Conservation (phyloP, 2,113 vertebrate genomes). For the Prochilodus magdalenae region DNA sequence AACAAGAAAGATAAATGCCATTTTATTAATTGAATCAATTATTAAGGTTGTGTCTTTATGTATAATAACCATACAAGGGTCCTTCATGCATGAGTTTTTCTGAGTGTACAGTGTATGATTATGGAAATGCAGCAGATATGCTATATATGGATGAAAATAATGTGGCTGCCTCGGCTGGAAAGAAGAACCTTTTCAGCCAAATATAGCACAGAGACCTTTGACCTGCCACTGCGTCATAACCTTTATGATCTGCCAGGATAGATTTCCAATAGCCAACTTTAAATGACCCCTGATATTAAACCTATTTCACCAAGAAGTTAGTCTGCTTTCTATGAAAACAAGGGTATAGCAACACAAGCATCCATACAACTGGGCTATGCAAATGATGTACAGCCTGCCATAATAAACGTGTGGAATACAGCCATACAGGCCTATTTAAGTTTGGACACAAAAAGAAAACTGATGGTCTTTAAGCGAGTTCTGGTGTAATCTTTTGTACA, state of each 20-base stretch:
- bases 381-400: background rate
- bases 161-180: constrained; percentile 3
- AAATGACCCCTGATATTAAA: background rate
- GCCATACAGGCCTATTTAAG: background rate
- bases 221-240: background rate
- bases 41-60: background rate
- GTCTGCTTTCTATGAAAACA: constrained; percentile 44
- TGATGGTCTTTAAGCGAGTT: background rate
- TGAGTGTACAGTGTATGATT: too few relatives aligned
- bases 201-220: background rate
- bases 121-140: background rate
- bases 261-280: constrained; percentile 1
- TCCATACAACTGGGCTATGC: background rate
- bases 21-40: background rate
- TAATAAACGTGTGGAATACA: background rate
- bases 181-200: background rate
- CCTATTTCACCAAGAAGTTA: background rate
- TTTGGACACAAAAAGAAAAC: constrained; percentile 13
- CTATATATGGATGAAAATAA: background rate
- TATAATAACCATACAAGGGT: background rate
- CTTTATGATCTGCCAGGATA: constrained; percentile 12
- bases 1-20: constrained; percentile 1
- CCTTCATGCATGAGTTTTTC: too few relatives aligned
- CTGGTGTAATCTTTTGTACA: constrained; percentile 1
- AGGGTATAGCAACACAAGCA: constrained; percentile 37